Evolutionary conservation across 2,888 invertebrate genomes (phyloP).

Genomic region (Leptopilina myrica): DNA sequence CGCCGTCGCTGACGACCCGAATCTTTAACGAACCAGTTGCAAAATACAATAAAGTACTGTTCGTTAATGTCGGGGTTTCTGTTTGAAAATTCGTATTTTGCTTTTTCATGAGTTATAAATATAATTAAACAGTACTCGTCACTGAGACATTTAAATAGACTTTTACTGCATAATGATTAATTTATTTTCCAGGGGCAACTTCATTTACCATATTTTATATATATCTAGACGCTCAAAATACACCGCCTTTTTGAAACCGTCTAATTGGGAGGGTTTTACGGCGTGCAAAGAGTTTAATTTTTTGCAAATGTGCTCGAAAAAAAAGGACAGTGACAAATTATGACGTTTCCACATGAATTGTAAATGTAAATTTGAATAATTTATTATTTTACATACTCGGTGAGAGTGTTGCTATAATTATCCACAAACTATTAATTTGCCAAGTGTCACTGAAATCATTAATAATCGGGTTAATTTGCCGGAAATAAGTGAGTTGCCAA

Average conservation of each 20-base stretch:
- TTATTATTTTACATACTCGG: too few species aligned
- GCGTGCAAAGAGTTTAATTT: slow-evolving; percentile 27
- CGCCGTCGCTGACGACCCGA: too few species aligned
- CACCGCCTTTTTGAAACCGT: slow-evolving; percentile 44
- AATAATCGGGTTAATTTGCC: too few species aligned
- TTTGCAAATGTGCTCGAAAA: neutral
- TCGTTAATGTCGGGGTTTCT: slow-evolving; percentile 41
- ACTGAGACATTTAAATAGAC: slow-evolving; percentile 54
- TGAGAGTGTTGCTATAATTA: too few species aligned
- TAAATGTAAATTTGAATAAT: neutral
- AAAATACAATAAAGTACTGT: slow-evolving; percentile 47
- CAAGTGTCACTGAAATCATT: too few species aligned
- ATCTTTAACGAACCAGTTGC: slow-evolving; percentile 45
- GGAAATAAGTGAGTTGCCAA: too few species aligned
- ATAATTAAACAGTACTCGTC: slow-evolving; percentile 50
- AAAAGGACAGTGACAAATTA: slow-evolving; percentile 27
- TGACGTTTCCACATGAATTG: slow-evolving; percentile 1
- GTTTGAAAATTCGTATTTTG: slow-evolving; percentile 39
- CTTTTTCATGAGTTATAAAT: slow-evolving; percentile 56
- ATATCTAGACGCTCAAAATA: slow-evolving; percentile 58
- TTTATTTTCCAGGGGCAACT: slow-evolving; percentile 54
- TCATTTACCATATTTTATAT: slow-evolving; percentile 24
- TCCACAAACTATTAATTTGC: too few species aligned
- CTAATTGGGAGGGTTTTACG: slow-evolving; percentile 38
- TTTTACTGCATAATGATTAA: slow-evolving; percentile 65